Conservation (phyloP, 2,797 vertebrate species). For the Girardinus metallicus region DNA sequence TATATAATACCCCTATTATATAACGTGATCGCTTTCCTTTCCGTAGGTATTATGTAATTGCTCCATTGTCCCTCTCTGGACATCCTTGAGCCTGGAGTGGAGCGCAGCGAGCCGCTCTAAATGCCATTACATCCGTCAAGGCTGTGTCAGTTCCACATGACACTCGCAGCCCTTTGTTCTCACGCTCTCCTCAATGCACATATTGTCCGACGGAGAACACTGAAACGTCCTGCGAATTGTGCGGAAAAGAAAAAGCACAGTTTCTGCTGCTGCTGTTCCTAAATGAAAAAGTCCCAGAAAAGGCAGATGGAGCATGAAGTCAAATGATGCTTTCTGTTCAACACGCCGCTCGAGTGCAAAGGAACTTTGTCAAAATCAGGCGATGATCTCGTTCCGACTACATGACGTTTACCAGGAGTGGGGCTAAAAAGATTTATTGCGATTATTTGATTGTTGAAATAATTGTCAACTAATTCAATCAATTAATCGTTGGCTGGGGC, state of each 20-base stretch:
- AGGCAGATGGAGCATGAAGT: conserved; percentile 47
- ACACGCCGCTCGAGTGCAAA: conserved; percentile 28
- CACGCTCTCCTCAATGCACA: conserved; percentile 60
- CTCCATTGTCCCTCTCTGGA: conserved; percentile 45
- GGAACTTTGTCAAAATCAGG: conserved; percentile 64
- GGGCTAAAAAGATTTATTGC: no score
- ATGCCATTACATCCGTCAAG: conserved; percentile 49
- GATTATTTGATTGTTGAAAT: no score
- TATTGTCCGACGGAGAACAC: conserved; percentile 61
- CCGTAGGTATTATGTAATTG: conserved; percentile 51
- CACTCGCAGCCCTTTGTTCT: conserved; percentile 49
- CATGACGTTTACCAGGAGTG: conserved; percentile 45
- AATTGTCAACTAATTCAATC: no score
- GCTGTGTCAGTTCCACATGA: conserved; percentile 67
- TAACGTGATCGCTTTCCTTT: conserved; percentile 40
- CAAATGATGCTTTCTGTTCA: conserved; percentile 51
- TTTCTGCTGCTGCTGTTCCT: conserved; percentile 39
- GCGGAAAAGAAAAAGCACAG: conserved; percentile 48
- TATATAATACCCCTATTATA: conserved; percentile 36
- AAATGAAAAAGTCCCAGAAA: conserved; percentile 33
- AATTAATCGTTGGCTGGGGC: no score
- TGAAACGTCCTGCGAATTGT: conserved; percentile 58
- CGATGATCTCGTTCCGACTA: not conserved
- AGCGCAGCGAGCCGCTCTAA: conserved; percentile 35
- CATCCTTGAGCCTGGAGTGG: conserved; percentile 34